Evolutionary conservation across 1,140 invertebrate species (phyloP).

Genomic region (Dreissena rostriformis): DNA sequence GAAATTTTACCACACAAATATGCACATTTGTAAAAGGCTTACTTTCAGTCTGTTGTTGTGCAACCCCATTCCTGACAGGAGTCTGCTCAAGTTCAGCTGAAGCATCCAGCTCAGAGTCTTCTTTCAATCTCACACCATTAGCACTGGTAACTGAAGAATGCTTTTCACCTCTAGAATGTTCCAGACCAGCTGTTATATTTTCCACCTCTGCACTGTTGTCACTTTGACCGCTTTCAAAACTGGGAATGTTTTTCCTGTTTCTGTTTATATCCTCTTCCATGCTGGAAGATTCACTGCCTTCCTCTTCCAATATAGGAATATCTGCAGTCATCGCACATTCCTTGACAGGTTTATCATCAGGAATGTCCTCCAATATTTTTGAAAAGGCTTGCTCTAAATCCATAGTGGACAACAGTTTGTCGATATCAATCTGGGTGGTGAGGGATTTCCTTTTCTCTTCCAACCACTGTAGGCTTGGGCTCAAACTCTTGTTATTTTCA

Average conservation of each 20-base stretch:
- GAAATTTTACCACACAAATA: too few species aligned
- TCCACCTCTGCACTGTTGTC: constrained; percentile 26
- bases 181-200: not conserved
- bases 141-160: too few species aligned
- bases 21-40: too few species aligned
- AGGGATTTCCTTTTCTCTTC: constrained; percentile 62
- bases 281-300: constrained; percentile 22
- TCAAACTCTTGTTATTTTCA: constrained; percentile 20
- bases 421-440: constrained; percentile 48
- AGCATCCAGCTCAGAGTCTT: too few species aligned
- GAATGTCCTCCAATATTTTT: constrained; percentile 64
- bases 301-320: constrained; percentile 36
- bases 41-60: too few species aligned
- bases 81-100: too few species aligned
- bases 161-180: not conserved
- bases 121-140: too few species aligned
- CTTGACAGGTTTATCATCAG: constrained; percentile 4
- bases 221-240: not conserved
- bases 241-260: not conserved
- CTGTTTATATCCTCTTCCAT: constrained; percentile 26
- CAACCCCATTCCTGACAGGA: too few species aligned
- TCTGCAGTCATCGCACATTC: constrained; percentile 19
- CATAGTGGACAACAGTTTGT: constrained; percentile 58
- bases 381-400: constrained; percentile 67
- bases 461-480: constrained; percentile 56